Conservation (phyloP, 1,140 invertebrate genomes). For the Leptestheria dahalacensis region DNA sequence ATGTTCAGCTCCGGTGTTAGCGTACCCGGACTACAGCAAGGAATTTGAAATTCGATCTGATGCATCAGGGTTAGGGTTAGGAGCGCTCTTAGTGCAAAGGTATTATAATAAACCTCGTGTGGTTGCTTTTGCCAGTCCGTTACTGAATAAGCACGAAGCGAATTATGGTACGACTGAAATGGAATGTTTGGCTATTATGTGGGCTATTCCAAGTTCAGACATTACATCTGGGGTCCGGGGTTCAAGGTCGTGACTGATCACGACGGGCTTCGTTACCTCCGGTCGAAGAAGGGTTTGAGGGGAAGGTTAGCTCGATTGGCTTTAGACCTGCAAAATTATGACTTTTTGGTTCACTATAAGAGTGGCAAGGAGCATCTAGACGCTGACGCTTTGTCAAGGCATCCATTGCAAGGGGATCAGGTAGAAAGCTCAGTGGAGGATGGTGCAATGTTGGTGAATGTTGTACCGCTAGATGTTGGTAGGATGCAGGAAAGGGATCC, state of each 20-base stretch:
- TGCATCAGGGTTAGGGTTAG: constrained; percentile 24
- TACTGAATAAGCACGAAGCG: constrained; percentile 24
- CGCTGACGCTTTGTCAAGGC: constrained; percentile 16
- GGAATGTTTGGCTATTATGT: constrained; percentile 29
- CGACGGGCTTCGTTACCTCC: constrained; percentile 31
- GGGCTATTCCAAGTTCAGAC: constrained; percentile 29
- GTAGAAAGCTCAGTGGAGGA: background rate
- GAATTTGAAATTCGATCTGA: constrained; percentile 21
- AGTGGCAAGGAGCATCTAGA: background rate
- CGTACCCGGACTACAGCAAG: constrained; percentile 18
- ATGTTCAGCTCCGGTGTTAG: constrained; percentile 18
- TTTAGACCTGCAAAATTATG: constrained; percentile 32
- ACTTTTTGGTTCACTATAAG: constrained; percentile 28
- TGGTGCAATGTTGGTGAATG: too few relatives aligned
- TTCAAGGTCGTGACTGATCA: constrained; percentile 30
- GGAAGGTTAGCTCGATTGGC: constrained; percentile 33
- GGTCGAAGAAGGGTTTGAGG: constrained; percentile 27
- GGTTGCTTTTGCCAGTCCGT: constrained; percentile 25
- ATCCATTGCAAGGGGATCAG: background rate
- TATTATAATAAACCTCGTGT: constrained; percentile 20
- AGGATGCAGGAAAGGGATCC: too few relatives aligned
- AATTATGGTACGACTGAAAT: constrained; percentile 30
- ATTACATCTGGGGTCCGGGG: constrained; percentile 26
- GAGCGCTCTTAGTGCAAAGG: constrained; percentile 25
- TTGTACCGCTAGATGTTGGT: too few relatives aligned